phyloP scores from a whole-genome alignment of 2,888 invertebrate genomes.

The Seira ritae region DNA sequence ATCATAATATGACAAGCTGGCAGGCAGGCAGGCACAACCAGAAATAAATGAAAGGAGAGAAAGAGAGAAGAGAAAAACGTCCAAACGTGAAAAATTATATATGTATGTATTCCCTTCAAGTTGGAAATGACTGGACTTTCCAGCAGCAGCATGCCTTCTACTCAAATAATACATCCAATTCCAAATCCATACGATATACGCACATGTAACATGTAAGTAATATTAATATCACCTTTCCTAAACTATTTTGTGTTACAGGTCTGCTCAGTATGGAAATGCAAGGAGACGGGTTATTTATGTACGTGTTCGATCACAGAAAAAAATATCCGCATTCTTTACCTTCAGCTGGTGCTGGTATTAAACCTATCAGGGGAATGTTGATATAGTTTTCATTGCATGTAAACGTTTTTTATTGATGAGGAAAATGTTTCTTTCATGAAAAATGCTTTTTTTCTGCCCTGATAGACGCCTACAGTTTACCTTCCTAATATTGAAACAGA shows the following conservation, averaged over 20 bases:
- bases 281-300: slow-evolving; percentile 1
- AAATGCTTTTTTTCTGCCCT: background rate
- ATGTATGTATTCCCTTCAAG: background rate
- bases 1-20: slow-evolving; percentile 34
- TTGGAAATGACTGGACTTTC: background rate
- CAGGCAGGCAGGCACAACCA: background rate
- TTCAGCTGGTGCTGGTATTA: background rate
- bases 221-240: background rate
- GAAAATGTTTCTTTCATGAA: background rate
- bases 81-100: background rate
- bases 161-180: background rate
- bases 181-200: background rate
- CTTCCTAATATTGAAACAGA: too few species aligned
- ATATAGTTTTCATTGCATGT: slow-evolving; percentile 1
- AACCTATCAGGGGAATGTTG: background rate
- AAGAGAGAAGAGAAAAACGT: slow-evolving; percentile 37
- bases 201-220: background rate
- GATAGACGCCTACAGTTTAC: background rate
- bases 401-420: slow-evolving; percentile 4
- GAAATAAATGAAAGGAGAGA: slow-evolving; percentile 39
- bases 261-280: background rate
- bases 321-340: background rate
- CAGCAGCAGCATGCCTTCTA: background rate
- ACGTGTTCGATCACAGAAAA: background rate
- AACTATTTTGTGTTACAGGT: background rate